phyloP scores from a whole-genome alignment of 2,113 vertebrate species.

The Phaetusa simplex region DNA sequence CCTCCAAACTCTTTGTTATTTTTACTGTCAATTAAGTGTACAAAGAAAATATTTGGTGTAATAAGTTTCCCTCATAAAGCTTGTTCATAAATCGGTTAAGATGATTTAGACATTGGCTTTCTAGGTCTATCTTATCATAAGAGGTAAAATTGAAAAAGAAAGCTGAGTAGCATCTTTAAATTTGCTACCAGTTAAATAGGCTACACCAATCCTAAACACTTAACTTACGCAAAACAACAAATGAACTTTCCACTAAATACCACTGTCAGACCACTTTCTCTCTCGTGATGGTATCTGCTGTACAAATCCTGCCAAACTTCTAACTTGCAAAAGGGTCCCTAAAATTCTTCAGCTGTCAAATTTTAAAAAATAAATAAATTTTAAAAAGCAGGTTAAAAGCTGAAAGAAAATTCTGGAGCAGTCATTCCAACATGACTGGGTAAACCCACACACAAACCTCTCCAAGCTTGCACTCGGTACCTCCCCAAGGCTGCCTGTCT shows the following conservation, averaged over 20 bases:
- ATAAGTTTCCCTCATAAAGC: neutral
- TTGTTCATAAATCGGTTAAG: neutral
- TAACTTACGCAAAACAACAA: neutral
- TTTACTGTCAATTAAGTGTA: neutral
- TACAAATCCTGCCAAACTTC: neutral
- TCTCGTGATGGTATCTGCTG: neutral
- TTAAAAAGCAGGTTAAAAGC: neutral
- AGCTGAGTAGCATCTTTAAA: neutral
- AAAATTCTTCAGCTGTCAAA: neutral
- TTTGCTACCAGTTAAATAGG: neutral
- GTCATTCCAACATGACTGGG: neutral
- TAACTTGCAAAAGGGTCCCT: neutral
- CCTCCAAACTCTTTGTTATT: neutral
- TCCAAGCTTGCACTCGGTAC: neutral
- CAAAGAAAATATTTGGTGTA: neutral
- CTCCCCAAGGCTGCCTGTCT: neutral
- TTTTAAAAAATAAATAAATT: neutral
- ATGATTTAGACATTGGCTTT: neutral
- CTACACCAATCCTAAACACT: neutral
- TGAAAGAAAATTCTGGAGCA: neutral
- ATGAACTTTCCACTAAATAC: neutral
- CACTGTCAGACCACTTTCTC: neutral
- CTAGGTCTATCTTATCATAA: neutral
- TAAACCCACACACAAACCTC: neutral
- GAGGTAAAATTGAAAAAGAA: neutral